Evolutionary conservation across 2,888 invertebrate species (phyloP).

Genomic region (Troides aeacus): DNA sequence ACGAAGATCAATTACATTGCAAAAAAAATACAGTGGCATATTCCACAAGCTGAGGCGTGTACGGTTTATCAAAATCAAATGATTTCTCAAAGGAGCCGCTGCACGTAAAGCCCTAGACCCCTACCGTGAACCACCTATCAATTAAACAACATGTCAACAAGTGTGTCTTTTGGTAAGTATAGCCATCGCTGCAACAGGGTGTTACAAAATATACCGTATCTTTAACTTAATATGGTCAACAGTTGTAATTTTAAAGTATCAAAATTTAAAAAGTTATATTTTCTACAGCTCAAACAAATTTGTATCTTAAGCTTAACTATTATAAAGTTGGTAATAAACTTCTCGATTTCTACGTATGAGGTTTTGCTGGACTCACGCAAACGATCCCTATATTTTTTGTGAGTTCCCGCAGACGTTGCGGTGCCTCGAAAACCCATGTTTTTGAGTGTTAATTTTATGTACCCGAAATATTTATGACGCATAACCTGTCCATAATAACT

Average conservation of each 20-base stretch:
- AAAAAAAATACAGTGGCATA: conserved; percentile 73
- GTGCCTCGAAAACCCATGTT: conserved; percentile 77
- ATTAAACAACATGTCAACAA: conserved; percentile 81
- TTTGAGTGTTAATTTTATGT: conserved; percentile 80
- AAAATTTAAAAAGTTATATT: conserved; percentile 35
- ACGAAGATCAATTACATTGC: conserved; percentile 14
- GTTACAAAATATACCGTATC: conserved; percentile 64
- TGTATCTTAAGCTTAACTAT: conserved; percentile 41
- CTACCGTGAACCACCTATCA: conserved; percentile 77
- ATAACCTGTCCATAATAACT: conserved; percentile 76
- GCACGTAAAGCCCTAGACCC: conserved; percentile 67
- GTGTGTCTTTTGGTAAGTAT: conserved; percentile 74
- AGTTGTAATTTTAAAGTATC: conserved; percentile 48
- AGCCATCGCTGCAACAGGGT: conserved; percentile 45
- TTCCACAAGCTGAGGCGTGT: conserved; percentile 72
- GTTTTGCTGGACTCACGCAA: conserved; percentile 56
- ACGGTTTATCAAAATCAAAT: conserved; percentile 77
- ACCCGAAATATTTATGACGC: conserved; percentile 79
- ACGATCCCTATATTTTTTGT: conserved; percentile 73
- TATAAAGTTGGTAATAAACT: conserved; percentile 30
- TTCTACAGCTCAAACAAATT: conserved; percentile 31
- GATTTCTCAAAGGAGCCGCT: conserved; percentile 75
- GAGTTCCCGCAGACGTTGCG: conserved; percentile 70
- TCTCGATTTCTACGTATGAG: conserved; percentile 41
- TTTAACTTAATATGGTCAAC: conserved; percentile 56